Base-by-base conservation (phyloP, 2,888 invertebrate genomes). In the Epistrophella euchroma region DNA sequence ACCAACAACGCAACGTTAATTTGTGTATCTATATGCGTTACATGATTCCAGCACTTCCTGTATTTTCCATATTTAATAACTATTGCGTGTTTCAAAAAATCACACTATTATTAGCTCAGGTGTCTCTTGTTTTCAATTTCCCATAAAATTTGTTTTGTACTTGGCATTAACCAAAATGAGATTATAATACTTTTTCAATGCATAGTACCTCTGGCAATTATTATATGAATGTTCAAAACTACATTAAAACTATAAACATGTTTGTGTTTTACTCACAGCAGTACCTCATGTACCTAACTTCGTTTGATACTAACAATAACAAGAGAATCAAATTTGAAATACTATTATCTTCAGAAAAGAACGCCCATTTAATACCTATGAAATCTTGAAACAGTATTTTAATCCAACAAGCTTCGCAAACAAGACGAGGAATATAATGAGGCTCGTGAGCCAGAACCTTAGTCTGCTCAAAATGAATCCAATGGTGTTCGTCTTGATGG, bases 41-140 rank as follows among this genome's bases (percentile, higher is more conserved):
- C 17, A 52, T 52, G 1, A n/a, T 47, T 19, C 13, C 25, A 32
- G n/a, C 62, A 47, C 47, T 75, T 66, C 55, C 40, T 64, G 37
- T 43, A 56, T 45, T 58, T 66, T 66, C 28, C 37, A 43, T 68
- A 50, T 50, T 73, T 35, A 73, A 25, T 66, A 13, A 17, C 32
- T 66, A 13, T 60, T 73, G 79, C 73, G 58, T 79, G 79, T 19
- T 40, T 28, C 28, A 2, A 62, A 28, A n/a, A 13, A 45, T 7
- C 13, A 25, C 19, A 32, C 6, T 32, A 28, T 55, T 10, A 55
- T 13, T 56, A n/a, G n/a, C 9, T 28, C 1, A 55, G 50, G 15
- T 55, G 25, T 56, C 4, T 35, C 11, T 28, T 56, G 55, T 35
- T 60, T 64, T 43, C 2, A 25, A 58, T 43, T 37, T 43, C n/a